Evolutionary conservation across 1,140 invertebrate species (phyloP).

Genomic region (Trachelipus rathkii): DNA sequence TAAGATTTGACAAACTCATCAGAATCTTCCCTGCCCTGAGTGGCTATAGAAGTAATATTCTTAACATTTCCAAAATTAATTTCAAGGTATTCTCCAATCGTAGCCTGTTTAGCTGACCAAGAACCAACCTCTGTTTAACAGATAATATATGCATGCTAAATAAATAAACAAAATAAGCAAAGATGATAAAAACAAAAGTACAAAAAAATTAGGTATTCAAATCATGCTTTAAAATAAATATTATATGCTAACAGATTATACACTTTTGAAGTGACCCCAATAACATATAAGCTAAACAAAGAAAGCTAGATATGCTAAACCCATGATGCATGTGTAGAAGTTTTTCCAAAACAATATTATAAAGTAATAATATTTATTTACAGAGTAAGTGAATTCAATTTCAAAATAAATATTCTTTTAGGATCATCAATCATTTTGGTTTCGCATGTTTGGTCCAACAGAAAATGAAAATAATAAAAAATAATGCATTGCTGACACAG

Average conservation of each 20-base stretch:
- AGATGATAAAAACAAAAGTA: not conserved
- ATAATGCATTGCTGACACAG: too few relatives aligned
- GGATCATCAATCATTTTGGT: too few relatives aligned
- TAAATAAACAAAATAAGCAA: not conserved
- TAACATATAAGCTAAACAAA: slow-evolving; percentile 8
- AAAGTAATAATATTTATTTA: too few relatives aligned
- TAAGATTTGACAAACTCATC: slow-evolving; percentile 90
- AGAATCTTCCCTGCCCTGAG: slow-evolving; percentile 80
- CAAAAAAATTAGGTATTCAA: too few relatives aligned
- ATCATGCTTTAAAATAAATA: not conserved
- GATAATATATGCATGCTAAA: slow-evolving; percentile 1
- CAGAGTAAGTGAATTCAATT: too few relatives aligned
- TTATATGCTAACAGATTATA: not conserved
- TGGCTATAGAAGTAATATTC: slow-evolving; percentile 82
- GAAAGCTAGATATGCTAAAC: not conserved
- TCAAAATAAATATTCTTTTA: too few relatives aligned
- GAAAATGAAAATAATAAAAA: too few relatives aligned
- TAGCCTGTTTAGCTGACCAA: slow-evolving; percentile 86
- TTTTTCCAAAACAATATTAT: too few relatives aligned
- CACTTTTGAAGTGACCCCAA: slow-evolving; percentile 5
- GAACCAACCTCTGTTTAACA: slow-evolving; percentile 70
- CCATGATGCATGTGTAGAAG: too few relatives aligned
- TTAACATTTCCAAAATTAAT: slow-evolving; percentile 80
- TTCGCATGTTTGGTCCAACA: too few relatives aligned
- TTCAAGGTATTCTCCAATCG: slow-evolving; percentile 84